phyloP scores from a whole-genome alignment of 2,113 vertebrate species.

The Cynocephalus volans region DNA sequence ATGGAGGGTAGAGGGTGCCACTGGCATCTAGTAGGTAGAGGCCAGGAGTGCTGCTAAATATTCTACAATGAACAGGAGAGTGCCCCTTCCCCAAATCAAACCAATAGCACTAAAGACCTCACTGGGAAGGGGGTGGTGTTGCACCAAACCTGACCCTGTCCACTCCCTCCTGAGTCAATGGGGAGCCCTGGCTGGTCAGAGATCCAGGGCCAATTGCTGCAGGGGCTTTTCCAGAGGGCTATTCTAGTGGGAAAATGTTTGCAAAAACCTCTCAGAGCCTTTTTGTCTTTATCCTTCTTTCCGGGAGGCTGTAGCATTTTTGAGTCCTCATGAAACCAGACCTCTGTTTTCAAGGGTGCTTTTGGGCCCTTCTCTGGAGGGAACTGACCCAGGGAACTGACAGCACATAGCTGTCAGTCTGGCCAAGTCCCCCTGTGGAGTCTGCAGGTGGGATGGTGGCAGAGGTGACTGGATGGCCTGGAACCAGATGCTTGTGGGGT shows the following conservation, averaged over 20 bases:
- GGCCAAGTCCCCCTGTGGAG: neutral
- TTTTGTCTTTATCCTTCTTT: neutral
- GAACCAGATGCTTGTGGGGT: neutral
- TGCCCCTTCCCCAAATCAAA: neutral
- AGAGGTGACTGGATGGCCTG: neutral
- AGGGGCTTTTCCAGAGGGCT: neutral
- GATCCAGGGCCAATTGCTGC: neutral
- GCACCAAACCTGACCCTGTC: too few species aligned
- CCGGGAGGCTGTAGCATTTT: neutral
- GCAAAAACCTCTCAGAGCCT: neutral
- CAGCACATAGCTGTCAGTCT: neutral
- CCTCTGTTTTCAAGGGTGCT: neutral
- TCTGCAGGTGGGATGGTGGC: neutral
- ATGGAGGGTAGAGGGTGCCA: neutral
- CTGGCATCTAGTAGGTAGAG: neutral
- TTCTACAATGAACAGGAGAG: accelerated
- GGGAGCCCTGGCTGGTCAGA: neutral
- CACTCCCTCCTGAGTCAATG: neutral
- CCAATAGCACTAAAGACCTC: too few species aligned
- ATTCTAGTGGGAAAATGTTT: accelerated
- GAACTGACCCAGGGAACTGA: too few species aligned
- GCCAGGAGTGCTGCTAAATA: neutral
- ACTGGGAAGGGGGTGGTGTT: neutral
- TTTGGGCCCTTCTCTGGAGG: neutral
- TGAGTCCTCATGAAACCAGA: neutral